Evolutionary conservation across 2,113 vertebrate species (phyloP).

Genomic region (Gallinago paraguaiae): DNA sequence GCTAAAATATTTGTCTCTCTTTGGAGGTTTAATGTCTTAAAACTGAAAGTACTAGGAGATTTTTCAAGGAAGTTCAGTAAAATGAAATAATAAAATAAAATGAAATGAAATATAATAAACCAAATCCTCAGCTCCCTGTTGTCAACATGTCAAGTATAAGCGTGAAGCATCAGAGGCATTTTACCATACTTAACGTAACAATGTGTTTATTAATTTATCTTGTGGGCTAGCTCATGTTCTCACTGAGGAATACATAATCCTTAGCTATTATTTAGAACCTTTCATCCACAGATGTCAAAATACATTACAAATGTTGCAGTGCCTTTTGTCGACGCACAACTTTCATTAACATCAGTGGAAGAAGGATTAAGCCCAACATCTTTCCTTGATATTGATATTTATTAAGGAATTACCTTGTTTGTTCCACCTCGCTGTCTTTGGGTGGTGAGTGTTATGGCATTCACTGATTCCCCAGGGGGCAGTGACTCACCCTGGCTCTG

Average conservation of each 20-base stretch:
- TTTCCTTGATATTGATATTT: constrained; percentile 15
- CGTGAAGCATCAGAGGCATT: background rate
- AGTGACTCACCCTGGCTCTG: background rate
- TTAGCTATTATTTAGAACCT: constrained; percentile 12
- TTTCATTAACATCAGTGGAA: background rate
- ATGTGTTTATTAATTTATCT: constrained; percentile 49
- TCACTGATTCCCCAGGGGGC: background rate
- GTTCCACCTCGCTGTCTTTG: constrained; percentile 11
- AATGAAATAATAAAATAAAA: background rate
- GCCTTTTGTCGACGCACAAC: background rate
- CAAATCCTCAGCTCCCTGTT: background rate
- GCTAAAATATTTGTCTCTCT: background rate
- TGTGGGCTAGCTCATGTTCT: background rate
- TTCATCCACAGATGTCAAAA: constrained; percentile 36
- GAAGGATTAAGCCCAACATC: background rate
- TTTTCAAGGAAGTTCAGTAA: background rate
- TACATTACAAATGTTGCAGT: background rate
- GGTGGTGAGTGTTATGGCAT: background rate
- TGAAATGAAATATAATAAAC: background rate
- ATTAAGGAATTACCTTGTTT: constrained; percentile 14
- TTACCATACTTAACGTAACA: constrained; percentile 21
- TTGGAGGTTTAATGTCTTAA: background rate
- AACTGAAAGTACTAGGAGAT: background rate
- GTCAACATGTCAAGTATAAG: background rate
- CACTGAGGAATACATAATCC: constrained; percentile 1